Conservation (phyloP, 1,140 invertebrate species). For the Oppia nitens region DNA sequence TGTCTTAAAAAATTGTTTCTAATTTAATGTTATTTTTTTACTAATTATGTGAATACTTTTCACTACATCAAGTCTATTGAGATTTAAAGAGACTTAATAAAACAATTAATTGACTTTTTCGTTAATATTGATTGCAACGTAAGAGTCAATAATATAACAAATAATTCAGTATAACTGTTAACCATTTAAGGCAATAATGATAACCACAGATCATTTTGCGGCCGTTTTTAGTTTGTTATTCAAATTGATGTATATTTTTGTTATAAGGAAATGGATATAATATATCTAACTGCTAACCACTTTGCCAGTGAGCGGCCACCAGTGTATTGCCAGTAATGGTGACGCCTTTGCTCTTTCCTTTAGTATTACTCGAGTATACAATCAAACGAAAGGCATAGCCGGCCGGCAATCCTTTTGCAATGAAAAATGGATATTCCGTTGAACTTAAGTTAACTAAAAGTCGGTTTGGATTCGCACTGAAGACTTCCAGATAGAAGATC, state of each 20-base stretch:
- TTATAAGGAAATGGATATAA: background rate
- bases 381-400: slow-evolving; percentile 9
- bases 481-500: slow-evolving; percentile 61
- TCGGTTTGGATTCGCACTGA: slow-evolving; percentile 34
- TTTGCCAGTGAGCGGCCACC: slow-evolving; percentile 16
- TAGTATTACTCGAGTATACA: slow-evolving; percentile 21
- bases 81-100: no score
- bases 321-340: slow-evolving; percentile 19
- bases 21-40: no score
- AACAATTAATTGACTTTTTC: no score
- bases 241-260: background rate
- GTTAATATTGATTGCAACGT: no score
- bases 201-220: background rate
- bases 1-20: no score
- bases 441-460: slow-evolving; percentile 13
- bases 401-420: slow-evolving; percentile 16
- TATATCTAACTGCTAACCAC: slow-evolving; percentile 14
- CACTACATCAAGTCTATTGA: no score
- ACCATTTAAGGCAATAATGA: background rate
- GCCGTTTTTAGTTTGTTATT: background rate
- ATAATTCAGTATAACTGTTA: no score
- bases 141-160: no score
- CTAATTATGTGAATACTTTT: no score
- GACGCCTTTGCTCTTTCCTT: slow-evolving; percentile 19
- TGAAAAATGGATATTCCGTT: slow-evolving; percentile 18